Base-by-base conservation (phyloP, 2,113 vertebrate genomes). In the Paramormyrops kingsleyae region DNA sequence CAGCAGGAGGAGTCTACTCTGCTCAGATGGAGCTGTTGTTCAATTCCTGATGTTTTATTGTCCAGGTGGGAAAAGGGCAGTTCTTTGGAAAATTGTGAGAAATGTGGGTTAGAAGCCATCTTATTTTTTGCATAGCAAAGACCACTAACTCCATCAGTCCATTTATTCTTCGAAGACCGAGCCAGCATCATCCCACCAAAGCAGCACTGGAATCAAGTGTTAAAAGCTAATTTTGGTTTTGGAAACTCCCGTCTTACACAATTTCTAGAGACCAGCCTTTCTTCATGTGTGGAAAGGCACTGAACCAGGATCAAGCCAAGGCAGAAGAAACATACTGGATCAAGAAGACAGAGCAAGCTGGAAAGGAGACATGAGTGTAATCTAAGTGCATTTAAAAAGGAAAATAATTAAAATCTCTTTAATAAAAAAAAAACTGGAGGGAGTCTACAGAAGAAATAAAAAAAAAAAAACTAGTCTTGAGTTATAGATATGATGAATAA, bases 111-210 rank as follows among this genome's bases (percentile, higher is more conserved):
- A 95, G 94, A 96, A 95, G 94, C 95, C 96, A 96, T 96, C 96
- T 96, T 95, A 96, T 95, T 94, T 95, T 93, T 93, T 95, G 95
- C 95, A 96, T 91, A 94, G 94, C 95, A 96, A 94, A 95, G 88
- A 94, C 94, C 85, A 94, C 96, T 96, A 96, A 87, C 92, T 95
- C 94, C 92, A 95, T 96, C 96, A 96, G 95, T 95, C 95, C 96
- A 96, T 94, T 92, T 92, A 93, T 94, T 93, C 90, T 91, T 93
- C 90, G 91, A 96, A 96, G 96, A 96, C 96, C 96, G 95, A 96
- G 95, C 96, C 96, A 97, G 95, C 94, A 93, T 95, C 94, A 94
- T 94, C 93, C 96, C 95, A 95, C 95, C 95, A 90, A 35, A 31
- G 89, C 17, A 44, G 59, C 89, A 91, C 49, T 84, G 27, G n/a